Conservation (phyloP, 2,113 vertebrate species). For the Nesogale talazaci region DNA sequence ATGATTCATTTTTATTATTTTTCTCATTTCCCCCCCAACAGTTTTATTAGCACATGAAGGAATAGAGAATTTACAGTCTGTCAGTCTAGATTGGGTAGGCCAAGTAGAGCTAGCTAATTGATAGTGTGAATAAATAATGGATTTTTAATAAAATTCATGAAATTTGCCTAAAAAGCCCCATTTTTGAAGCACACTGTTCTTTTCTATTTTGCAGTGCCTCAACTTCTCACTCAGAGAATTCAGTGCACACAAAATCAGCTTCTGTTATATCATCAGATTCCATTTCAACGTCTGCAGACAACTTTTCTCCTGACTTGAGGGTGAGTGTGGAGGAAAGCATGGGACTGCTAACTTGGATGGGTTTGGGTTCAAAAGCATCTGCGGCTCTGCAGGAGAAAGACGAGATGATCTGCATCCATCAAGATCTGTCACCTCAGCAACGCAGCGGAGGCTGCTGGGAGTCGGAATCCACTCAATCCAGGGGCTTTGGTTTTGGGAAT, state of each 20-base stretch:
- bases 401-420: neutral
- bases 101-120: neutral
- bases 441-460: neutral
- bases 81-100: neutral
- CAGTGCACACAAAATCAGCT: slow-evolving; percentile 88
- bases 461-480: neutral
- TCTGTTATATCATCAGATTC: slow-evolving; percentile 91
- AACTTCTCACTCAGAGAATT: slow-evolving; percentile 95
- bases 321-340: slow-evolving; percentile 84
- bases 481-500: neutral
- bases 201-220: slow-evolving; percentile 87
- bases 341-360: neutral
- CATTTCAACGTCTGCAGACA: slow-evolving; percentile 90
- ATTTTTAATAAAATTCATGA: slow-evolving; percentile 15
- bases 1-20: no score
- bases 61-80: neutral
- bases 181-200: slow-evolving; percentile 54
- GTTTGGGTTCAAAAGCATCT: neutral
- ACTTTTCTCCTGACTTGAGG: slow-evolving; percentile 92
- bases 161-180: neutral
- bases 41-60: neutral
- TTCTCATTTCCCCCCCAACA: no score
- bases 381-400: neutral
- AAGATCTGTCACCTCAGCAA: neutral
- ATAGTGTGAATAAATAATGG: slow-evolving; percentile 4